These are phyloP conservation scores for Automeris io DNA, from an alignment of 2,888 invertebrate species.

Conservation along the genomic window DNA sequence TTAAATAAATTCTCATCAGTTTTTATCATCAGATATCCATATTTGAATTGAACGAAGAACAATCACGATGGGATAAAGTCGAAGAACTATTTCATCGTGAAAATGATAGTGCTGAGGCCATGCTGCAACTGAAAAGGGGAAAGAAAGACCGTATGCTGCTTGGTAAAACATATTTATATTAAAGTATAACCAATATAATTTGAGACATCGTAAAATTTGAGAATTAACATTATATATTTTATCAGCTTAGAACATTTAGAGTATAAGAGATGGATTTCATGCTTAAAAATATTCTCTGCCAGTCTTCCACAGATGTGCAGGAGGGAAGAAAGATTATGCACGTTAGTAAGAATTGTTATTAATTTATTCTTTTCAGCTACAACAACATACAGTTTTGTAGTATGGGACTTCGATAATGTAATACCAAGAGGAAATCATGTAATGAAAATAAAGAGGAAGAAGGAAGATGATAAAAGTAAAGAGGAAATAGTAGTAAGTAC, in stretches of 20 bases:
- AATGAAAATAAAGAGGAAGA: slow-evolving; percentile 35
- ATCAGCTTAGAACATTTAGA: too few relatives aligned
- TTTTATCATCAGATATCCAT: slow-evolving; percentile 45
- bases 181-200: too few relatives aligned
- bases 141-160: slow-evolving; percentile 87
- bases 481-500: slow-evolving; percentile 38
- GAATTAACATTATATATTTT: too few relatives aligned
- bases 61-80: slow-evolving; percentile 78
- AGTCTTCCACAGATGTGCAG: too few relatives aligned
- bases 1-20: too few relatives aligned
- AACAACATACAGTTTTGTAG: slow-evolving; percentile 88
- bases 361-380: slow-evolving; percentile 68
- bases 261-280: too few relatives aligned
- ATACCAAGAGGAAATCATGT: slow-evolving; percentile 55
- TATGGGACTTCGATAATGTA: slow-evolving; percentile 84
- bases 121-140: slow-evolving; percentile 90
- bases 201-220: too few relatives aligned
- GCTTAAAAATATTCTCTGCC: too few relatives aligned
- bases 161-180: too few relatives aligned
- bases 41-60: slow-evolving; percentile 62
- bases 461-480: slow-evolving; percentile 29
- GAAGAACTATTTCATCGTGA: slow-evolving; percentile 80
- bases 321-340: too few relatives aligned
- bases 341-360: too few relatives aligned
- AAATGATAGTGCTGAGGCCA: slow-evolving; percentile 84